Evolutionary conservation across 2,113 vertebrate species (phyloP).

Genomic region (Calyptomena viridis): DNA sequence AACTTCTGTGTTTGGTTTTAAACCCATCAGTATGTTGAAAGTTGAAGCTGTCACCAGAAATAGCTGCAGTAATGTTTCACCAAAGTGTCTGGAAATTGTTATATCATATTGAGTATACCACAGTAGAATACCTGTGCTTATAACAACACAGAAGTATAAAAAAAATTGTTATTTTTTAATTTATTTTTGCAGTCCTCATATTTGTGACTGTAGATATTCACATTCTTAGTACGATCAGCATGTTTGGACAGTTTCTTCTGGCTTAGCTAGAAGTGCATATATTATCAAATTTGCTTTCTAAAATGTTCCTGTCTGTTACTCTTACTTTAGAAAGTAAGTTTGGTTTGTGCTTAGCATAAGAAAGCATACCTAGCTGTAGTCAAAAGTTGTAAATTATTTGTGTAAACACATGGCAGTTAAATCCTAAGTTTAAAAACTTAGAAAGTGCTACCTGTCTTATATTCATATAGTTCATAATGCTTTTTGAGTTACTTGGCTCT

Average conservation of each 20-base stretch:
- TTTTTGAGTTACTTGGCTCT: neutral
- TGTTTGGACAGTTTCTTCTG: neutral
- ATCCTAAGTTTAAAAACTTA: neutral
- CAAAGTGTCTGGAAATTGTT: neutral
- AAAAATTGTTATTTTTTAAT: too few species aligned
- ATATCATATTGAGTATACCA: neutral
- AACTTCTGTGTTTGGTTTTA: constrained; percentile 3
- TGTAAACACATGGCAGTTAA: neutral
- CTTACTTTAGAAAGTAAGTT: neutral
- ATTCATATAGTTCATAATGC: neutral
- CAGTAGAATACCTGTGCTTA: neutral
- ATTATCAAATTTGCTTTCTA: neutral
- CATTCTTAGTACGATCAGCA: neutral
- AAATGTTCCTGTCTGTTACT: neutral
- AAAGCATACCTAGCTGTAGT: neutral
- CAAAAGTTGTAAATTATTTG: neutral
- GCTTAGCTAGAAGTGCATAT: neutral
- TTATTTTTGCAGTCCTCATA: too few species aligned
- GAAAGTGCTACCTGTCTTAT: neutral
- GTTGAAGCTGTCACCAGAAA: neutral
- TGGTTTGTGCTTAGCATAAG: neutral
- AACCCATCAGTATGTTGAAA: neutral
- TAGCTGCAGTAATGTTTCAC: neutral
- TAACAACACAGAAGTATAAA: neutral
- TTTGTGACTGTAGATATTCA: neutral